Evolutionary conservation across 2,797 vertebrate genomes (phyloP), one percentile per base, ranked within the genome.

Genomic region (Typhlichthys subterraneus): DNA sequence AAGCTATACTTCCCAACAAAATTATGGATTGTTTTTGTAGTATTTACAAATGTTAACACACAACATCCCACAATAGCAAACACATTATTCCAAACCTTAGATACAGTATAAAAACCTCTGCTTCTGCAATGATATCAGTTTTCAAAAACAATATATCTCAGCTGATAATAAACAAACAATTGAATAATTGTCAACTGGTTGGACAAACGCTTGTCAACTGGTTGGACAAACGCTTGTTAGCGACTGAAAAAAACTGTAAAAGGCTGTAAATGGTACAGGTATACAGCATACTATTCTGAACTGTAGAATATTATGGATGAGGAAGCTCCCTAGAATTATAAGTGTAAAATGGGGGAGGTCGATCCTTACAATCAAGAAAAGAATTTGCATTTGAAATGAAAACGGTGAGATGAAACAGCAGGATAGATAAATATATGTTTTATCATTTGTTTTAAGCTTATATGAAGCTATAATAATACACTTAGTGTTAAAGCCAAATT

Each of bases 251-350:
- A 19, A 19, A 19, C 19, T 19, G 19, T 19, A 87, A 88, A 85
- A 81, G 79, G 70, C 78, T 77, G 77, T 84, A 83, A 89, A 89
- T 70, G 76, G 75, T 80, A 88, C 83, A 77, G 80, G 60, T 76
- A 19, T 19, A 19, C 19, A 80, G 71, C 84, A 83, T 57, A 69
- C 79, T 46, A 79, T 51, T 63, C 47, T 47, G 38, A 57, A 38
- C 33, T 38, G 33, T 38, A 38, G 77, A 83, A 82, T 83, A 65
- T 57, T 74, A 74, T 70, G 74, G 77, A 48, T 56, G 66, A 7
- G 61, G 66, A 71, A 47, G 71, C 78, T 80, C 66, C 45, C 46
- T 65, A 59, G 75, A 73, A 80, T 82, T 65, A 77, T 70, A 57
- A 51, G 51, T 59, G 74, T 83, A 70, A 75, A 78, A 79, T 67